These are phyloP conservation scores for Menidia menidia DNA, from an alignment of 2,797 vertebrate genomes.

Conservation along the genomic window DNA sequence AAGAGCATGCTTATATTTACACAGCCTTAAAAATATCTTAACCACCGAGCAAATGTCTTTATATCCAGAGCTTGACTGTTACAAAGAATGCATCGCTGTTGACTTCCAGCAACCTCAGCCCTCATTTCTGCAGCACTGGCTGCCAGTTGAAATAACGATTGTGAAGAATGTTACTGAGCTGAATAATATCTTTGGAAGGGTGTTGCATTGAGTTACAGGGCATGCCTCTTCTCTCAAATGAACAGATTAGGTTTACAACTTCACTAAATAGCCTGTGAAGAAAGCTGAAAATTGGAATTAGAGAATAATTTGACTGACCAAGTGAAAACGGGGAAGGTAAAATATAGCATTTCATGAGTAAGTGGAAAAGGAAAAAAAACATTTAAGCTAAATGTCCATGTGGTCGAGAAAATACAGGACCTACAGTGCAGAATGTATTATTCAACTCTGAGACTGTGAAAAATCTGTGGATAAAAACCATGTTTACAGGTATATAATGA, in stretches of 20 bases:
- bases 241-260: conserved; percentile 50
- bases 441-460: conserved; percentile 41
- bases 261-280: conserved; percentile 62
- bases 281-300: conserved; percentile 41
- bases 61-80: conserved; percentile 76
- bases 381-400: conserved; percentile 19
- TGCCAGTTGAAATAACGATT: conserved; percentile 75
- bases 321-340: conserved; percentile 18
- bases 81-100: conserved; percentile 76
- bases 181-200: conserved; percentile 58
- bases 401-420: conserved; percentile 45
- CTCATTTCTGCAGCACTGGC: conserved; percentile 50
- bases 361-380: neutral
- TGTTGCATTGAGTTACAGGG: conserved; percentile 39
- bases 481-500: neutral
- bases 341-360: conserved; percentile 13
- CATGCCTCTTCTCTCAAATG: conserved; percentile 50
- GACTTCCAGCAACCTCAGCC: conserved; percentile 80
- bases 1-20: conserved; percentile 55
- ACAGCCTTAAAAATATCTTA: conserved; percentile 72
- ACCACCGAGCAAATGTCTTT: conserved; percentile 78
- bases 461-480: conserved; percentile 17
- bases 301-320: conserved; percentile 12
- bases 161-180: conserved; percentile 66
- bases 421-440: conserved; percentile 35